These are phyloP conservation scores for Seira musarum DNA, from an alignment of 2,888 invertebrate genomes.

Conservation along the genomic window DNA sequence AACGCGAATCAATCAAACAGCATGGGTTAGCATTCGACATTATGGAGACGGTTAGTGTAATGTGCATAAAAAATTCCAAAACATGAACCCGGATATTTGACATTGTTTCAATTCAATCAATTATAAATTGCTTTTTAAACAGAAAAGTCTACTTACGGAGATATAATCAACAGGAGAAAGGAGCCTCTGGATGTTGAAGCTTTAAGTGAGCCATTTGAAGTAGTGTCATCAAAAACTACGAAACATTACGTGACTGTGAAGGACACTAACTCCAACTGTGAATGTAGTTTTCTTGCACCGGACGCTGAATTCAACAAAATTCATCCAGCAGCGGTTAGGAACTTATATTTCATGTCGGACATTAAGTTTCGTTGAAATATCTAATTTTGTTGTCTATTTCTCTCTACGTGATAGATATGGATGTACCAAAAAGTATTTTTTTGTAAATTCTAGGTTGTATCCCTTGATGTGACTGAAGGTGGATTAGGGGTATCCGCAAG, in stretches of 20 bases:
- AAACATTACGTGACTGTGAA: constrained; percentile 73
- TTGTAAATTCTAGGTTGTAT: too few relatives aligned
- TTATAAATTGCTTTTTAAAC: neutral
- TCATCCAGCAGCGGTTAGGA: constrained; percentile 74
- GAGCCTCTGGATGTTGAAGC: constrained; percentile 68
- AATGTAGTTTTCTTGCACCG: constrained; percentile 75
- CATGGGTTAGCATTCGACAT: constrained; percentile 65
- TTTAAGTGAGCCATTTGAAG: constrained; percentile 50
- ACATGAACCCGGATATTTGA: too few relatives aligned
- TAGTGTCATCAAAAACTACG: constrained; percentile 28
- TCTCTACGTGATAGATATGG: neutral
- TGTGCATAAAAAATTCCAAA: neutral
- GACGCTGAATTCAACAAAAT: constrained; percentile 73
- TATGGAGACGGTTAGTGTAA: constrained; percentile 61
- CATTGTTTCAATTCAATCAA: neutral
- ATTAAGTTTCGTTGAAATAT: too few relatives aligned
- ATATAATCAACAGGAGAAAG: constrained; percentile 59
- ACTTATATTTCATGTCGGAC: neutral
- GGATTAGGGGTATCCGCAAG: constrained; percentile 79
- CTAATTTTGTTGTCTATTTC: neutral
- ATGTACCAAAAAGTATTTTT: too few relatives aligned
- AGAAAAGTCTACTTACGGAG: constrained; percentile 69
- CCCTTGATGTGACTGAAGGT: constrained; percentile 77
- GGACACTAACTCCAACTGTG: constrained; percentile 73
- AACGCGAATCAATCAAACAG: constrained; percentile 51